phyloP scores from a whole-genome alignment of 2,113 vertebrate species.

The Elaphurus davidianus region DNA sequence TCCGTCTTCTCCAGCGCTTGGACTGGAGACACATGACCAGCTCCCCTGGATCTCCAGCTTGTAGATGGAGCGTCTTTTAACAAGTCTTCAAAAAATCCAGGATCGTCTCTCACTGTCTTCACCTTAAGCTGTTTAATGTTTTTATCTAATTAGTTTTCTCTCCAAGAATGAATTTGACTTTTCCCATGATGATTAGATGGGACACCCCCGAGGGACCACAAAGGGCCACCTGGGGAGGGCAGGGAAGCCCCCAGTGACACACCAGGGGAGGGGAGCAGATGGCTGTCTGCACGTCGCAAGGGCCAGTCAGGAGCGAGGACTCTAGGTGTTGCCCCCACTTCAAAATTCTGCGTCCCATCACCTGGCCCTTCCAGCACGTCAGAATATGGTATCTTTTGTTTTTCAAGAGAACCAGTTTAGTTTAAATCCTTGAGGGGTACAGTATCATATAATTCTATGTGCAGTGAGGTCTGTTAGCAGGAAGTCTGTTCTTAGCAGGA shows the following conservation, averaged over 20 bases:
- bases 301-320: background rate
- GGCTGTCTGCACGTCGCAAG: rapidly evolving
- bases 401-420: constrained; percentile 23
- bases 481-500: background rate
- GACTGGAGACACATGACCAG: background rate
- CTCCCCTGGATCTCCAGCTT: background rate
- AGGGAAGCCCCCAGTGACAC: background rate
- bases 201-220: no score
- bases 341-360: background rate
- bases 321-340: background rate
- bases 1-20: rapidly evolving
- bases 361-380: background rate
- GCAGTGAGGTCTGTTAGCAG: background rate
- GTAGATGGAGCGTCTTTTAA: background rate
- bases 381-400: background rate
- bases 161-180: background rate
- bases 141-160: background rate
- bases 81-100: background rate
- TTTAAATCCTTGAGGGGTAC: constrained; percentile 89
- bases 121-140: background rate
- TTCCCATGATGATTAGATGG: background rate
- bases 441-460: constrained; percentile 79
- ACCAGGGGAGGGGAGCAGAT: background rate
- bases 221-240: background rate
- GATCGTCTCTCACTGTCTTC: background rate